A percentile compares a stretch with the other conserved stretches of the same genome.
phyloP scores from a whole-genome alignment of 2,113 vertebrate genomes.

The Nothocercus julius region DNA sequence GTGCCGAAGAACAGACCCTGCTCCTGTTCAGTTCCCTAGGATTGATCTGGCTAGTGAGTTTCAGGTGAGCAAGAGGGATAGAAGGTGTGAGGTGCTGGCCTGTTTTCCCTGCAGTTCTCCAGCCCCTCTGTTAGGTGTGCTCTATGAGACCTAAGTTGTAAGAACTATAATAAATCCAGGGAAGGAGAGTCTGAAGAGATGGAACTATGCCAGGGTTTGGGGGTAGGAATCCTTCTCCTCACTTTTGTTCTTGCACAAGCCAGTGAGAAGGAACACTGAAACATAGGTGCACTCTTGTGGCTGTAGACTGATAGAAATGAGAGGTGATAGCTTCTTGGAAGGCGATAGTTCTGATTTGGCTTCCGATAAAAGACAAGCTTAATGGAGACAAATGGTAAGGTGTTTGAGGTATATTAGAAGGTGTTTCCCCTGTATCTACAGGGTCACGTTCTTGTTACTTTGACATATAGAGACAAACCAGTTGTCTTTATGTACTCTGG shows the following conservation, averaged over 20 bases:
- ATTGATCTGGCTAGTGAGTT: neutral
- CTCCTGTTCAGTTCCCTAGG: neutral
- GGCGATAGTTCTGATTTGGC: neutral
- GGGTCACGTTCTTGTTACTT: neutral
- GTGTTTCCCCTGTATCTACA: neutral
- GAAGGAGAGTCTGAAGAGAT: neutral
- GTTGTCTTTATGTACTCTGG: neutral
- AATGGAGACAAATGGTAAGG: neutral
- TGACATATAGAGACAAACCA: neutral
- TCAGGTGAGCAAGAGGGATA: neutral
- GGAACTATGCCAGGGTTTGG: neutral
- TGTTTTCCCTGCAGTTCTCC: neutral
- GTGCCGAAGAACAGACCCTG: rapidly evolving
- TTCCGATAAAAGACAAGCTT: neutral
- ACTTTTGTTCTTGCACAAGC: neutral
- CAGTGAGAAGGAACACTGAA: neutral
- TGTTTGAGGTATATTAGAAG: neutral
- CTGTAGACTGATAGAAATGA: neutral
- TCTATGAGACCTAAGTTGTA: neutral
- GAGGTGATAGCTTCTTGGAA: neutral
- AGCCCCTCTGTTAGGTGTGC: neutral
- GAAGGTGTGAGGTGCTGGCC: neutral
- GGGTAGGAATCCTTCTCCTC: neutral
- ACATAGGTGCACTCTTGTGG: neutral
- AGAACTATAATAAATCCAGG: neutral